Evolutionary conservation across 1,140 invertebrate genomes (phyloP).

Genomic region (Cryptotermes secundus): DNA sequence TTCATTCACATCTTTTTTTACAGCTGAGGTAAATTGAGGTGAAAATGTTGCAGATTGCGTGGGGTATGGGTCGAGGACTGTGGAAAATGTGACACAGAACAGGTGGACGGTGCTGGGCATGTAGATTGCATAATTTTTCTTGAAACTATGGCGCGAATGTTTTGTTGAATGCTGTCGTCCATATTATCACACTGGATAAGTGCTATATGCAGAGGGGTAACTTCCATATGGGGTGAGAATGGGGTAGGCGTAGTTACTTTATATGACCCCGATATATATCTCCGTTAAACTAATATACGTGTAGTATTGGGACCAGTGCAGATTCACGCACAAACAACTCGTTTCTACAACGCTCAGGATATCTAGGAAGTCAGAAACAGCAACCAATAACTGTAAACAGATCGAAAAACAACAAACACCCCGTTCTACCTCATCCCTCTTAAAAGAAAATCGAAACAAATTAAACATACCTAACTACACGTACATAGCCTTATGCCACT

Average conservation of each 20-base stretch:
- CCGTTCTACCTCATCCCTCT: neutral
- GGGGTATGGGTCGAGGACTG: neutral
- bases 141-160: neutral
- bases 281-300: neutral
- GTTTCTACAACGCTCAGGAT: neutral
- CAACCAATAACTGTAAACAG: neutral
- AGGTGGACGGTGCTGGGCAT: neutral
- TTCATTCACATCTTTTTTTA: neutral
- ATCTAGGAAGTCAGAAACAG: neutral
- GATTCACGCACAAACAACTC: neutral
- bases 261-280: neutral
- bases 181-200: neutral
- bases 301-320: neutral
- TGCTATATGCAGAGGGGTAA: neutral
- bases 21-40: neutral
- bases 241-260: neutral
- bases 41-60: neutral
- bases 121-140: neutral
- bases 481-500: neutral
- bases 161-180: neutral
- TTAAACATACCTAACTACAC: neutral
- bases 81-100: neutral
- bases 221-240: neutral
- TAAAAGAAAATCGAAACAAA: slow-evolving; percentile 5
- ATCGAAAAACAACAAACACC: neutral